Evolutionary conservation across 1,140 invertebrate genomes (phyloP).

Genomic region (Marisa cornuarietis): DNA sequence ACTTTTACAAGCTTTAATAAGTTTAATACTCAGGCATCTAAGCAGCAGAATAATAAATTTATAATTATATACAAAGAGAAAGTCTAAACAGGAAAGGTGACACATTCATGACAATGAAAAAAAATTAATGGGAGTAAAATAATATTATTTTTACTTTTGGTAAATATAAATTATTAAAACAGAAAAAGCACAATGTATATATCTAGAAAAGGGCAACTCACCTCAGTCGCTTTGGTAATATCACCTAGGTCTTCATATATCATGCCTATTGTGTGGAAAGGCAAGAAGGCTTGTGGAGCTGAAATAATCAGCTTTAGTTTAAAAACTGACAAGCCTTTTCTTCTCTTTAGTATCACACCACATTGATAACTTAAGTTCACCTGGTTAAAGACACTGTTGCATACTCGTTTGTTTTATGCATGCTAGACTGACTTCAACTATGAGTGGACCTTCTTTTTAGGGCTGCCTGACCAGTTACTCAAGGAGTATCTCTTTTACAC

Average conservation of each 20-base stretch:
- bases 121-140: background rate
- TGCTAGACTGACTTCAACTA: too few species aligned
- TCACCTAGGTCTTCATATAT: constrained; percentile 86
- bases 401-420: background rate
- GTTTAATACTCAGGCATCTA: background rate
- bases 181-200: too few species aligned
- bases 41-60: background rate
- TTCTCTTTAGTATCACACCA: background rate
- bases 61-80: too few species aligned
- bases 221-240: constrained; percentile 83
- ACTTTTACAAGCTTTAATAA: background rate
- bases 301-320: constrained; percentile 59
- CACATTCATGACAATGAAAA: background rate
- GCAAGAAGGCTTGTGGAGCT: constrained; percentile 85
- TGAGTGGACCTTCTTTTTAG: too few species aligned
- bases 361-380: background rate
- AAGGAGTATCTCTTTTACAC: too few species aligned
- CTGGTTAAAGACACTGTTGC: background rate
- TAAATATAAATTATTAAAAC: too few species aligned
- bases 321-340: background rate
- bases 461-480: too few species aligned
- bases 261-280: constrained; percentile 88
- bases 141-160: background rate
- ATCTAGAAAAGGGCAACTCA: constrained; percentile 24
- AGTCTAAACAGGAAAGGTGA: background rate